Conservation (phyloP, 2,797 vertebrate genomes). For the Anabacerthia variegaticeps region DNA sequence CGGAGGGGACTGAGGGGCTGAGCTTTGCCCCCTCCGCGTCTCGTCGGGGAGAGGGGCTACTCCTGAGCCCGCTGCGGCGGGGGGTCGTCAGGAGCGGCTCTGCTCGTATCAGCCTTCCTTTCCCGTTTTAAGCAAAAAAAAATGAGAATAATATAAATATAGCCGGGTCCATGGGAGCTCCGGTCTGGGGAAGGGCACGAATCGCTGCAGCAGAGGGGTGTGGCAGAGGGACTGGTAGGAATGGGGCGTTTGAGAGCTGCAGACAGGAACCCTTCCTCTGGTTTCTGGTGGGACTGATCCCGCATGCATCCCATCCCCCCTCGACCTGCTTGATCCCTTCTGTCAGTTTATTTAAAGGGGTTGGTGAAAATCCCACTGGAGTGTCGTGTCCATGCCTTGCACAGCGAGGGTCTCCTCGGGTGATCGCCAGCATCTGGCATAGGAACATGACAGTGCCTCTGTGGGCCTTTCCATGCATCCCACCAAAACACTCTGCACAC, state of each 20-base stretch:
- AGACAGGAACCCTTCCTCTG: rapidly evolving
- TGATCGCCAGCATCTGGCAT: rapidly evolving
- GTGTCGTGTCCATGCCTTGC: rapidly evolving
- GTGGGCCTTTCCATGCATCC: rapidly evolving
- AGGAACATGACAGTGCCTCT: rapidly evolving
- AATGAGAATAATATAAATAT: not conserved
- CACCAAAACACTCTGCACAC: not conserved
- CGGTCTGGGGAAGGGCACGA: not conserved
- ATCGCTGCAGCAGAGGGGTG: not conserved
- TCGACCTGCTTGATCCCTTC: not conserved
- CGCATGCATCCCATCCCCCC: rapidly evolving
- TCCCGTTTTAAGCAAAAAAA: not conserved
- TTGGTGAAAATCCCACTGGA: not conserved
- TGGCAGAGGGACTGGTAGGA: not conserved
- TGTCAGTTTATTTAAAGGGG: not conserved
- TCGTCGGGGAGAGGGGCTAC: no score
- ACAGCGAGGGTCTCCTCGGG: rapidly evolving
- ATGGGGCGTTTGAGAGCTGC: rapidly evolving
- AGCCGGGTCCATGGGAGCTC: not conserved
- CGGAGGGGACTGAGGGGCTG: not conserved
- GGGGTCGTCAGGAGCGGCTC: not conserved
- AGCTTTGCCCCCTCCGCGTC: not conserved
- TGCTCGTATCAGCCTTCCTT: not conserved
- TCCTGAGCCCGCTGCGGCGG: not conserved
- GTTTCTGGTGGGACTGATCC: not conserved